Percentiles rank a stretch among this genome's conserved stretches.
Conservation (phyloP, 37 sponge, comb jelly and placozoan genomes). For the Cladorhizidae sp. region DNA sequence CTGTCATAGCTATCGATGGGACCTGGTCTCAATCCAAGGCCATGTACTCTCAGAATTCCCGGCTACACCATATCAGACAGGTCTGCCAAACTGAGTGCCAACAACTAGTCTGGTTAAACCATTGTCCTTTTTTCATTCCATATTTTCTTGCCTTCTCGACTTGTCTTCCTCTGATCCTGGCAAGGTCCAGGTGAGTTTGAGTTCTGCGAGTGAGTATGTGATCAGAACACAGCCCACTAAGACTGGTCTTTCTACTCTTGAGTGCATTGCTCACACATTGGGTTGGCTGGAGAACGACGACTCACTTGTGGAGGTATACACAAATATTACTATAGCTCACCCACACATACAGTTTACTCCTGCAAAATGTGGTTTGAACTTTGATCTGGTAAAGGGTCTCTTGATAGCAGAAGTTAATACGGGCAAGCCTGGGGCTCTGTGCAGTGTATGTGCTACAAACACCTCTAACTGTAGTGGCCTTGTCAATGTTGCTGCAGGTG, state of each 20-base stretch:
- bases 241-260: slow-evolving; percentile 83
- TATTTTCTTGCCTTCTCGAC: not conserved
- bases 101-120: no score
- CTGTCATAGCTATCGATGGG: slow-evolving; percentile 82
- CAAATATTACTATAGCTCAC: not conserved
- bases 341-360: no score
- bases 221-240: slow-evolving; percentile 90
- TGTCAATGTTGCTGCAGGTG: slow-evolving; percentile 34
- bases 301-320: slow-evolving; percentile 53
- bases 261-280: slow-evolving; percentile 84
- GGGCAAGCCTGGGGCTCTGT: no score
- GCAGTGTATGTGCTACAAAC: no score
- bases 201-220: slow-evolving; percentile 76
- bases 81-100: slow-evolving; percentile 12
- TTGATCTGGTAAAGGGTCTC: no score
- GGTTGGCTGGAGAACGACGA: slow-evolving; percentile 69
- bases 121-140: not conserved
- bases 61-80: slow-evolving; percentile 39
- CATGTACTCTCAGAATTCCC: slow-evolving; percentile 58
- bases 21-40: slow-evolving; percentile 82
- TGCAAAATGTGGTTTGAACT: no score
- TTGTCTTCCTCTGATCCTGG: not conserved
- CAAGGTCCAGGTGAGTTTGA: slow-evolving; percentile 69
- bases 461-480: not conserved
- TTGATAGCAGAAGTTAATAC: not conserved